A percentile compares a stretch with the other conserved stretches of the same genome.
These are phyloP conservation scores for Desmodus rotundus DNA, from an alignment of 2,113 vertebrate species.

Conservation along the genomic window DNA sequence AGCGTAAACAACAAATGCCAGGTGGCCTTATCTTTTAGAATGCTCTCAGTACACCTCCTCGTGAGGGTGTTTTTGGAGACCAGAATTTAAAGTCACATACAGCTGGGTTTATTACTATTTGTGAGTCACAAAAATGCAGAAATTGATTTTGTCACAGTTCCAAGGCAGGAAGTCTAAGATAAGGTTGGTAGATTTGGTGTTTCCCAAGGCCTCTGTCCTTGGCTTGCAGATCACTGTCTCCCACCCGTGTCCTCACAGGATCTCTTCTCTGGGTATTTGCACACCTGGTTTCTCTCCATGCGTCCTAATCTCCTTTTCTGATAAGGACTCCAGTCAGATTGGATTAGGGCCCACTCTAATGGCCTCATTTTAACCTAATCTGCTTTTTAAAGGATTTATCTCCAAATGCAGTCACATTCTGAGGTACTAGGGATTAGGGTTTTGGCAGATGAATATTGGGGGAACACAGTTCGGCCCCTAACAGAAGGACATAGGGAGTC, in stretches of 20 bases:
- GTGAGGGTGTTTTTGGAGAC: not conserved
- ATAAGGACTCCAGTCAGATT: not conserved
- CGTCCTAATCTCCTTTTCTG: not conserved
- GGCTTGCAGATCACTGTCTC: not conserved
- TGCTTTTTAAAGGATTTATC: not conserved
- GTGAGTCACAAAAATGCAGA: slow-evolving; percentile 1
- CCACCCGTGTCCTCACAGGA: not conserved
- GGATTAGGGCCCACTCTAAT: not conserved
- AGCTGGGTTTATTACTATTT: not conserved
- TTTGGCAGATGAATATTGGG: not conserved
- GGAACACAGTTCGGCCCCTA: not conserved
- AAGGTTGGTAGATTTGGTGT: not conserved
- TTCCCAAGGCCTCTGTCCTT: not conserved
- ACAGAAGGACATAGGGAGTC: not conserved
- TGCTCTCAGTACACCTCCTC: not conserved
- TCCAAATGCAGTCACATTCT: not conserved
- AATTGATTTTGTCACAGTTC: not conserved
- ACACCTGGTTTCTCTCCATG: not conserved
- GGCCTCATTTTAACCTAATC: not conserved
- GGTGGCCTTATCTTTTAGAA: not conserved
- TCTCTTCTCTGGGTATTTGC: not conserved
- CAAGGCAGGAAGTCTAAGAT: not conserved
- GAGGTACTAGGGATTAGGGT: not conserved
- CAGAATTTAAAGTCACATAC: not conserved
- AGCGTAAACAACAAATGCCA: not conserved